These are phyloP conservation scores for Catagonus wagneri DNA, from an alignment of 2,113 vertebrate species.

Conservation along the genomic window DNA sequence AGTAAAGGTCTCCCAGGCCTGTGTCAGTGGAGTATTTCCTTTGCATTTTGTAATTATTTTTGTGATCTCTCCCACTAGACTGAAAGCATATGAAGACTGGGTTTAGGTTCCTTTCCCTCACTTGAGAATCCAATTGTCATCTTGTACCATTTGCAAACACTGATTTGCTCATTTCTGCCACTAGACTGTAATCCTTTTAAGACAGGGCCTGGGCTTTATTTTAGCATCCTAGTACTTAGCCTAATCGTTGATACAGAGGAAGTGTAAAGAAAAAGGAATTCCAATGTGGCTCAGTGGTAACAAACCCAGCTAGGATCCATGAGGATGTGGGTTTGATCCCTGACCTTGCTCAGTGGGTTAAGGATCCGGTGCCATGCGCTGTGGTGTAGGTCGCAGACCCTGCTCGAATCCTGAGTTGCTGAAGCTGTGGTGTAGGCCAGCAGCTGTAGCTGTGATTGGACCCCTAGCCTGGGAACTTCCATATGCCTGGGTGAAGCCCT, in stretches of 20 bases:
- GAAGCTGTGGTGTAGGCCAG: too few relatives aligned
- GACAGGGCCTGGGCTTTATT: not conserved
- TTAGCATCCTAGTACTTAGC: not conserved
- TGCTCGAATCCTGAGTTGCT: too few relatives aligned
- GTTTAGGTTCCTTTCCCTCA: not conserved
- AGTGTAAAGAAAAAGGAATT: not conserved
- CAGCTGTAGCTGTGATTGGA: too few relatives aligned
- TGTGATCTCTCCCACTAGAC: not conserved
- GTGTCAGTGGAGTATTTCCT: not conserved
- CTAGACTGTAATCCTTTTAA: not conserved
- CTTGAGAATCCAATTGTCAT: not conserved
- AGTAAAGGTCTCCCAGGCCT: not conserved
- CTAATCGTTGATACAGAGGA: not conserved
- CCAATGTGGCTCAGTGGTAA: too few relatives aligned
- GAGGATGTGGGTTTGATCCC: too few relatives aligned
- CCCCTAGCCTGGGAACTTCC: too few relatives aligned
- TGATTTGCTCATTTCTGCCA: slow-evolving; percentile 3
- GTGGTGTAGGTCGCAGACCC: too few relatives aligned
- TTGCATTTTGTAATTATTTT: not conserved
- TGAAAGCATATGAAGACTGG: not conserved
- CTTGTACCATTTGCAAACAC: not conserved
- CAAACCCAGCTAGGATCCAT: too few relatives aligned
- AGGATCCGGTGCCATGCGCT: too few relatives aligned
- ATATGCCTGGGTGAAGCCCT: too few relatives aligned
- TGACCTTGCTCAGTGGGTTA: too few relatives aligned